A percentile compares a stretch with the other conserved stretches of the same genome.
Conservation (phyloP, 2,113 vertebrate genomes). For the Promerops cafer region DNA sequence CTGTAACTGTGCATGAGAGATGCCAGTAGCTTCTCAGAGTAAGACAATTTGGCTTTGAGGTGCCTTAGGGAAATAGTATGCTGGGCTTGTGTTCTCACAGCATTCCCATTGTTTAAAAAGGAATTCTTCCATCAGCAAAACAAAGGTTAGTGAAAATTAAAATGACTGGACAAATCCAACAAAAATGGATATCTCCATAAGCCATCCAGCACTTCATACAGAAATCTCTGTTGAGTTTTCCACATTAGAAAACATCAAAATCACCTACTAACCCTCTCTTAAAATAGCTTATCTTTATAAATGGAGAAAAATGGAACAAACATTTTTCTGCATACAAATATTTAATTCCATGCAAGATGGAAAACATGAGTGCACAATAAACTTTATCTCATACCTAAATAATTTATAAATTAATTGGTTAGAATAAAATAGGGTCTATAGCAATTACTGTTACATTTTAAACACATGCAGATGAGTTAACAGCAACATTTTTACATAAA, state of each 20-base stretch:
- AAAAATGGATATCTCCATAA: conserved; percentile 19
- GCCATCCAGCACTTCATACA: conserved; percentile 2
- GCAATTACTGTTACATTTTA: conserved; percentile 47
- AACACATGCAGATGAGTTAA: conserved; percentile 66
- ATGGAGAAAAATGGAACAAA: conserved; percentile 29
- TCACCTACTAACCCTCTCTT: neutral
- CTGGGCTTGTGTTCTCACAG: neutral
- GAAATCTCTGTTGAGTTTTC: conserved; percentile 24
- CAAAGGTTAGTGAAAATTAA: conserved; percentile 48
- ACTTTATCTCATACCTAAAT: conserved; percentile 53
- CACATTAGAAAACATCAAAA: conserved; percentile 12
- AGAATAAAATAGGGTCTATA: conserved; percentile 47
- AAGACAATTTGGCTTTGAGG: neutral
- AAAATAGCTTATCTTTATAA: conserved; percentile 34
- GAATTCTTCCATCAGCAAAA: neutral
- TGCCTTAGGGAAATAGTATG: conserved; percentile 24
- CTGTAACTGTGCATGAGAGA: neutral
- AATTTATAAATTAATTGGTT: conserved; percentile 28
- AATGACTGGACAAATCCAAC: conserved; percentile 48
- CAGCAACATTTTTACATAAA: conserved; percentile 57
- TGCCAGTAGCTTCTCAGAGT: neutral
- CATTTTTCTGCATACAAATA: conserved; percentile 55
- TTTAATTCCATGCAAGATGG: conserved; percentile 66
- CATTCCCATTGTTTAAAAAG: neutral
- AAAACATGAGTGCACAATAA: conserved; percentile 44